Base-by-base conservation (phyloP, 2,888 invertebrate species). In the Yponomeuta malinellus region DNA sequence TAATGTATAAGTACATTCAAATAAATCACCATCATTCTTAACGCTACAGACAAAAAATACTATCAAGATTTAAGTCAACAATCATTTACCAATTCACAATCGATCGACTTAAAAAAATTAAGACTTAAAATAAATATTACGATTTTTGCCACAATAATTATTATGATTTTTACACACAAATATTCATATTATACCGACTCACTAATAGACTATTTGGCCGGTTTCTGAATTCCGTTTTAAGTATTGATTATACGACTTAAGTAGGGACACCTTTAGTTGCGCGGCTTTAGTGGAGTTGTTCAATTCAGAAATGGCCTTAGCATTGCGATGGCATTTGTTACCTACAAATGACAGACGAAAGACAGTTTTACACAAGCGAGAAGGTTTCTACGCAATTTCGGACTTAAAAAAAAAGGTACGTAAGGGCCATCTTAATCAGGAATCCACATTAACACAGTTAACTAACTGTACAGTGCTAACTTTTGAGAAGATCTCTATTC, bases 371-470 rank as follows among this genome's bases (percentile, higher is more conserved):
- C 43, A 43, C 43, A 43, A 43, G 43, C 43, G 8, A 43, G 43
- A 43, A 43, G 43, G 43, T 43, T 43, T 43, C 43, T 43, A 43
- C 43, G 43, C 43, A 43, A 43, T 8, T 52, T 15, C 5, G 15
- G 52, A 52, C 52, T 3, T 52, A 10, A 12, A 12, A 52, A 52
- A 1, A 29, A 31, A 29, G 23, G 33, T 29, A 65, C 10, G 12
- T 65, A 65, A 65, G 65, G 12, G 65, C 65, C 31, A 65, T 33
- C 12, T 29, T 33, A 12, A 29, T 6, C 10, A 64, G 63, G 23
- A 64, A 64, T 65, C 29, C 65, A 65, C 65, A 65, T 6, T 29
- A 64, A 52, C 65, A 65, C 65, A 65, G 65, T 65, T 65, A 65
- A 9, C 29, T 6, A 65, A 65, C 65, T 65, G 65, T 9, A 33